A percentile compares a stretch with the other conserved stretches of the same genome.
phyloP scores from a whole-genome alignment of 2,113 vertebrate species.

The Acrocephalus kingi region DNA sequence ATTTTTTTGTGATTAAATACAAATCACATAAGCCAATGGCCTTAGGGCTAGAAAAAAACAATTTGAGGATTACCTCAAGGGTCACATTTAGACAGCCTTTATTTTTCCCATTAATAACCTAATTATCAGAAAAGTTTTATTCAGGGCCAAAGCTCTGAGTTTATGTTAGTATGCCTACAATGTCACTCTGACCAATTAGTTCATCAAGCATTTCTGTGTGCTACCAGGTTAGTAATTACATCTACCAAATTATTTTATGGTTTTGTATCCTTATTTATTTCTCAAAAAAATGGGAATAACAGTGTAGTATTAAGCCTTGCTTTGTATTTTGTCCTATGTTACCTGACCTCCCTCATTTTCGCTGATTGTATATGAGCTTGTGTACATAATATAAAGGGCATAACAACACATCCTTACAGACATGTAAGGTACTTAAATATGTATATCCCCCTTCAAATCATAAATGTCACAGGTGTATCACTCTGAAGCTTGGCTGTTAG shows the following conservation, averaged over 20 bases:
- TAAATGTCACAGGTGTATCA: neutral
- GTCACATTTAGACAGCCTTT: neutral
- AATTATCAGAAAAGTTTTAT: neutral
- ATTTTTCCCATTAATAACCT: conserved; percentile 38
- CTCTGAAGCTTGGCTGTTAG: neutral
- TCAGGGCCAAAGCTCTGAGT: neutral
- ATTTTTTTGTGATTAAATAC: neutral
- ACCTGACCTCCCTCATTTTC: neutral
- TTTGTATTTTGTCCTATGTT: neutral
- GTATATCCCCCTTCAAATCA: neutral
- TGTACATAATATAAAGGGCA: neutral
- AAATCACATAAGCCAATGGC: neutral
- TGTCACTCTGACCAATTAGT: conserved; percentile 13
- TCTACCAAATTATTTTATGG: neutral
- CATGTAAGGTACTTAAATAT: neutral
- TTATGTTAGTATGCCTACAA: neutral
- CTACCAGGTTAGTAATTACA: neutral
- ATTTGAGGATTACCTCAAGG: neutral
- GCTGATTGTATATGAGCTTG: neutral
- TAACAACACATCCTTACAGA: neutral
- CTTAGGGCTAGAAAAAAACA: conserved; percentile 25
- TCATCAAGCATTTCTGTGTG: neutral
- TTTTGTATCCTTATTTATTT: neutral
- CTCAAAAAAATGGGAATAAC: neutral
- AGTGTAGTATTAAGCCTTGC: neutral